Evolutionary conservation across 2,888 invertebrate genomes (phyloP), one percentile per base, ranked within the genome.

Genomic region (Crioceris asparagi): DNA sequence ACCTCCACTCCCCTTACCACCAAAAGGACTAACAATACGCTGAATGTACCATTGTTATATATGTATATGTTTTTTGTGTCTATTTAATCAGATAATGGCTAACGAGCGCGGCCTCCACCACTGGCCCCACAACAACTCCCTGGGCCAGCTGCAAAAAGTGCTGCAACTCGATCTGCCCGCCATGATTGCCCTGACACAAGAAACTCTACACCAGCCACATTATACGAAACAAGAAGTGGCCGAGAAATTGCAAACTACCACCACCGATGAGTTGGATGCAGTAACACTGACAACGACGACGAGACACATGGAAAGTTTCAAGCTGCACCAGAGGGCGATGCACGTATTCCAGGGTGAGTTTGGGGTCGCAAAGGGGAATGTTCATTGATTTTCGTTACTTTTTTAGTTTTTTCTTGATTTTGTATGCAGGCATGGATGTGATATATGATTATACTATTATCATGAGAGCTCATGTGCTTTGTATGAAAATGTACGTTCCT

Each of bases 291-390:
- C 76, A 30, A 61, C 67, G 38, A 76, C 80, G 52, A 83, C 82
- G 10, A 64, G 64, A 38, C 61, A 75, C 44, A 69, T 82, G 51
- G 57, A 68, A 45, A 67, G 70, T 48, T 86, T 88, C 56, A 83
- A 88, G 62, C 69, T 97, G 21, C 72, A 75, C 45, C 83, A 93
- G 57, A 75, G 98, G 47, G 88, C 92, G 3, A 66, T 81, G 17
- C 97, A 98, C 60, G 96, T 97, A 11, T 81, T 83, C 53, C 74
- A 79, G 71, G 82, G 81, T 79, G 61, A 61, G 57, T 44, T 7
- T 8, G 12, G 18, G 12, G n/a, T n/a, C n/a, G n/a, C n/a, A n/a
- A n/a, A n/a, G n/a, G n/a, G n/a, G n/a, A n/a, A n/a, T n/a, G n/a
- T n/a, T n/a, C n/a, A n/a, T n/a, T n/a, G n/a, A n/a, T n/a, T n/a